These are phyloP conservation scores for Desoria tigrina DNA, from an alignment of 2,888 invertebrate genomes.

Conservation along the genomic window DNA sequence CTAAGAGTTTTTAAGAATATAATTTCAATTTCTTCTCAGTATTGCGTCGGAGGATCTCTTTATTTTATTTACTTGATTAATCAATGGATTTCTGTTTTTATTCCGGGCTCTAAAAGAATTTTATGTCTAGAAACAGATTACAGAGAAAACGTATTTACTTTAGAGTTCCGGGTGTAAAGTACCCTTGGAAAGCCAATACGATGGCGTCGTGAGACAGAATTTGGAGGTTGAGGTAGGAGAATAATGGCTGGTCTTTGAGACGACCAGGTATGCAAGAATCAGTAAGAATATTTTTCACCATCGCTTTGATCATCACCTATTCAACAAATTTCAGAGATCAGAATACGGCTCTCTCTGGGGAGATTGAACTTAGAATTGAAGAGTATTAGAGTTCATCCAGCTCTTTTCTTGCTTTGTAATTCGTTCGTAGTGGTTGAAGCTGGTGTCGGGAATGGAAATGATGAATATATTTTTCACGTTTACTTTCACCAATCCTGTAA, in stretches of 20 bases:
- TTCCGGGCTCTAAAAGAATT: not conserved
- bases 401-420: conserved; percentile 48
- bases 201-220: conserved; percentile 55
- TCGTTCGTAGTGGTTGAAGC: conserved; percentile 60
- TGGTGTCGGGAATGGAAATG: conserved; percentile 55
- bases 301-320: not conserved
- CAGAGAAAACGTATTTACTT: conserved; percentile 59
- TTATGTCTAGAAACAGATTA: conserved; percentile 56
- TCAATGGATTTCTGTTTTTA: not conserved
- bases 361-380: too few relatives aligned
- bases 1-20: too few relatives aligned
- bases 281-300: too few relatives aligned
- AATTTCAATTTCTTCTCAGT: too few relatives aligned
- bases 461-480: conserved; percentile 58
- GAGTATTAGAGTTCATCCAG: too few relatives aligned
- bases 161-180: conserved; percentile 58
- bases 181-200: conserved; percentile 61
- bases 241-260: not conserved
- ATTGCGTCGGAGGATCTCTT: not conserved
- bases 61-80: not conserved
- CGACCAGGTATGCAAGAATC: too few relatives aligned
- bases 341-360: not conserved
- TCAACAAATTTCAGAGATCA: not conserved
- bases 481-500: conserved; percentile 62
- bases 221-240: not conserved